Evolutionary conservation across 2,888 invertebrate species (phyloP).

Genomic region (Drosophila planitibia): DNA sequence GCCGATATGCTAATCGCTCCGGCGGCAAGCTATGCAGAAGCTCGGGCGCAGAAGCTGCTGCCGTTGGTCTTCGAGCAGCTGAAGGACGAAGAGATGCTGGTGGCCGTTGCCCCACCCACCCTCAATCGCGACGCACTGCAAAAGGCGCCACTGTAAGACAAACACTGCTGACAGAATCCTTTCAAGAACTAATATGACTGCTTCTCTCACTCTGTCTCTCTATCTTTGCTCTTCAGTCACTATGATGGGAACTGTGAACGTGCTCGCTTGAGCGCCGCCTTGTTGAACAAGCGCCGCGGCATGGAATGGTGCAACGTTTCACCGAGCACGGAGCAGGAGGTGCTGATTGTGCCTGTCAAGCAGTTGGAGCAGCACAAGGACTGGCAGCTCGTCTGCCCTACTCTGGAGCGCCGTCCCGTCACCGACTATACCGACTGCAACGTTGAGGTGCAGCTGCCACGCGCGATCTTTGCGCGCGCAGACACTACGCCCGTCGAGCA

Average conservation of each 20-base stretch:
- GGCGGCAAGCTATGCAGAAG: slow-evolving; percentile 72
- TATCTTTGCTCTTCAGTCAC: slow-evolving; percentile 62
- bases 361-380: slow-evolving; percentile 80
- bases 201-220: neutral
- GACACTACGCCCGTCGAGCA: slow-evolving; percentile 79
- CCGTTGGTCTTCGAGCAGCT: slow-evolving; percentile 83
- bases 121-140: slow-evolving; percentile 72
- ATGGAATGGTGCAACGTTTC: slow-evolving; percentile 73
- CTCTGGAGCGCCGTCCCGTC: slow-evolving; percentile 80
- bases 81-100: slow-evolving; percentile 74
- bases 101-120: slow-evolving; percentile 82
- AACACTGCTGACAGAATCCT: neutral
- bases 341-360: slow-evolving; percentile 79
- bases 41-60: slow-evolving; percentile 70
- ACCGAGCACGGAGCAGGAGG: slow-evolving; percentile 69
- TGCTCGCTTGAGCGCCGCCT: slow-evolving; percentile 80
- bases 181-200: neutral
- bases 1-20: slow-evolving; percentile 79
- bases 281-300: slow-evolving; percentile 82
- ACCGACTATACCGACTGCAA: slow-evolving; percentile 83
- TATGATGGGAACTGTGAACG: slow-evolving; percentile 77
- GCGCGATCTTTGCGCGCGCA: slow-evolving; percentile 78
- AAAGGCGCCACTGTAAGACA: slow-evolving; percentile 81
- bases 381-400: slow-evolving; percentile 83
- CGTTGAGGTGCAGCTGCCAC: slow-evolving; percentile 82